Percentiles rank a stretch among this genome's conserved stretches.
Evolutionary conservation across 2,888 invertebrate species (phyloP).

Genomic region (Sepiola atlantica): DNA sequence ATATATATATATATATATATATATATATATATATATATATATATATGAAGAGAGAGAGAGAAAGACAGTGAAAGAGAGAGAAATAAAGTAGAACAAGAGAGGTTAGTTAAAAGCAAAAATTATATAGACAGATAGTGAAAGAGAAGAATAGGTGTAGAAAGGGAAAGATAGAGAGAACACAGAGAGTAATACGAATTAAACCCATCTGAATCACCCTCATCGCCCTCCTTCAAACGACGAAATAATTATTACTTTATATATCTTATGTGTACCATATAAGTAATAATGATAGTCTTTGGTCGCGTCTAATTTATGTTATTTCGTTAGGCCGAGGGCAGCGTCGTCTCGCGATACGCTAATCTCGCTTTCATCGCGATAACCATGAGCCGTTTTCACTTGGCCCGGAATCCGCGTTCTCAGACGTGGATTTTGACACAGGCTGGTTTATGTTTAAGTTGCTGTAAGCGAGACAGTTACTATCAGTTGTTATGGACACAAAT

Average conservation of each 20-base stretch:
- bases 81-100: too few relatives aligned
- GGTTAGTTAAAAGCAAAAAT: too few relatives aligned
- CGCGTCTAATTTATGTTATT: not conserved
- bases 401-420: not conserved
- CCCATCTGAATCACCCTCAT: not conserved
- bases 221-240: not conserved
- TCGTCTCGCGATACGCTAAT: not conserved
- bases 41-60: too few relatives aligned
- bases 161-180: too few relatives aligned
- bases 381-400: not conserved
- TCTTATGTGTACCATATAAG: not conserved
- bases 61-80: too few relatives aligned
- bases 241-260: not conserved
- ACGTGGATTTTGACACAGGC: not conserved
- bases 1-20: too few relatives aligned
- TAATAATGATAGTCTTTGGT: not conserved
- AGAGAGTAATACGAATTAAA: not conserved
- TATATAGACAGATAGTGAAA: too few relatives aligned
- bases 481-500: not conserved
- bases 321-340: not conserved
- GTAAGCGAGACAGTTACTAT: not conserved
- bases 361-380: not conserved
- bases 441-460: not conserved
- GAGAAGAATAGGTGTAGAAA: too few relatives aligned
- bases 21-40: too few relatives aligned